phyloP scores from a whole-genome alignment of 2,113 vertebrate genomes.

The Tragulus kanchil region DNA sequence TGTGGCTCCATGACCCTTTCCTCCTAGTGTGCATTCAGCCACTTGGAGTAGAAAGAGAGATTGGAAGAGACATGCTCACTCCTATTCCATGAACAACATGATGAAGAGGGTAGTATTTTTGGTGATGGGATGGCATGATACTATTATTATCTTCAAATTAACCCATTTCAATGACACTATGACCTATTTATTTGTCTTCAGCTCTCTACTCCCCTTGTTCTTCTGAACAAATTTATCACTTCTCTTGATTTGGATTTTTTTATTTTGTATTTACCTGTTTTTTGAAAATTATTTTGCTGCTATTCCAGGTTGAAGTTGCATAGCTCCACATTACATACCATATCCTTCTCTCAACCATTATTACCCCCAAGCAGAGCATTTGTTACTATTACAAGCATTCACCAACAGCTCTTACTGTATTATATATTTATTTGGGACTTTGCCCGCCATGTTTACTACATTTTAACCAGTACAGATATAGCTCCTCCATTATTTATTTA shows the following conservation, averaged over 20 bases:
- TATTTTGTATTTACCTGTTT: background rate
- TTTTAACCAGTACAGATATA: background rate
- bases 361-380: background rate
- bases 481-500: background rate
- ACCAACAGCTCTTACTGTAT: background rate
- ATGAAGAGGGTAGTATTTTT: background rate
- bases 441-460: background rate
- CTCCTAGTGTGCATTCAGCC: fast-evolving
- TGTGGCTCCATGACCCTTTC: background rate
- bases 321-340: background rate
- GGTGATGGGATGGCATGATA: background rate
- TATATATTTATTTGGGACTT: background rate
- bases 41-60: background rate
- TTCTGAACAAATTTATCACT: background rate
- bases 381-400: background rate
- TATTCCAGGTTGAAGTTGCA: background rate
- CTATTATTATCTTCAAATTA: background rate
- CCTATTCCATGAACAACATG: background rate
- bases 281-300: background rate
- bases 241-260: background rate
- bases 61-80: background rate
- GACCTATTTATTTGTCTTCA: background rate
- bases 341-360: background rate
- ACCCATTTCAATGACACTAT: background rate
- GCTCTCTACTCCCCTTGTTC: background rate